Conservation (phyloP, 2,888 invertebrate genomes). For the Auanema freiburgensis region DNA sequence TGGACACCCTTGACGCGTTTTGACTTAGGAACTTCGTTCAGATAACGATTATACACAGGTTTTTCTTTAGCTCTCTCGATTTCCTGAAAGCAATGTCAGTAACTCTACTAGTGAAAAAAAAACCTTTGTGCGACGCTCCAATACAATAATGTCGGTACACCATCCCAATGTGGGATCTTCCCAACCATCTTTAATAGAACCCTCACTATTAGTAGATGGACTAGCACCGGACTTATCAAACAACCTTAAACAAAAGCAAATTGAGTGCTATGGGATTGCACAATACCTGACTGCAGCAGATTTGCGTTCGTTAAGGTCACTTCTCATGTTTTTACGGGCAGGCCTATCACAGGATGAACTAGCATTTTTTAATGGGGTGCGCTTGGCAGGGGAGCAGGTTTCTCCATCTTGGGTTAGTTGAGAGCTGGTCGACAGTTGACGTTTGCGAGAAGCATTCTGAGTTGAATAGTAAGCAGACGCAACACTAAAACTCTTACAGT, state of each 20-base stretch:
- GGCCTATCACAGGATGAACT: conserved; percentile 29
- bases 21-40: conserved; percentile 39
- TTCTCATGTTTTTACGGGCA: conserved; percentile 21
- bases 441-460: conserved; percentile 34
- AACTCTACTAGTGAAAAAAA: neutral
- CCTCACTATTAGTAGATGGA: conserved; percentile 2
- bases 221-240: conserved; percentile 9
- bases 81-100: conserved; percentile 34
- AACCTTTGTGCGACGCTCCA: conserved; percentile 47
- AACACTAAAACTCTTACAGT: conserved; percentile 5
- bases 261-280: neutral
- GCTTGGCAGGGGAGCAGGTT: conserved; percentile 35
- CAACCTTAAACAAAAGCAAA: conserved; percentile 10
- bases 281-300: conserved; percentile 1
- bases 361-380: conserved; percentile 21
- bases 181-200: conserved; percentile 40
- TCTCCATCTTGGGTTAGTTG: conserved; percentile 30
- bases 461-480: neutral
- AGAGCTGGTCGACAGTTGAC: conserved; percentile 48
- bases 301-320: neutral
- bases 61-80: conserved; percentile 58
- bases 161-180: conserved; percentile 56
- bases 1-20: conserved; percentile 68
- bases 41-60: conserved; percentile 52
- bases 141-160: conserved; percentile 50